These are phyloP conservation scores for Zingel zingel DNA, from an alignment of 2,113 vertebrate genomes.

Conservation along the genomic window DNA sequence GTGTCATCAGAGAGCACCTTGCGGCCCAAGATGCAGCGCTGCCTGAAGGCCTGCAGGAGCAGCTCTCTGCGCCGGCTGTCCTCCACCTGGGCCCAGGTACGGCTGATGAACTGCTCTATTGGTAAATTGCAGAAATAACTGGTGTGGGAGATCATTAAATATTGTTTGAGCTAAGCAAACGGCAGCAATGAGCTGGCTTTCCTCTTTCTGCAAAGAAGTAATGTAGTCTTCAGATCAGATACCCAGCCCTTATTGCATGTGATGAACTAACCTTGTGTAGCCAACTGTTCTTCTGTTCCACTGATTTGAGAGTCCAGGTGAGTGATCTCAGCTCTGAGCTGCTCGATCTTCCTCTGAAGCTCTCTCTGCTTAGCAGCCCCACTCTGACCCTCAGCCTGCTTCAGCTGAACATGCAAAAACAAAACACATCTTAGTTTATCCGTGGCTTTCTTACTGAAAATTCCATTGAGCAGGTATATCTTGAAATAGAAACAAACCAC, in stretches of 20 bases:
- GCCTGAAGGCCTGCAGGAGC: slow-evolving; percentile 79
- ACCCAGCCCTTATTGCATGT: background rate
- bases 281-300: slow-evolving; percentile 83
- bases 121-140: background rate
- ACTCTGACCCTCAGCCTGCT: slow-evolving; percentile 71
- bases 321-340: slow-evolving; percentile 83
- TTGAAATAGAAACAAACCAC: background rate
- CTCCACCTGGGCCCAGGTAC: slow-evolving; percentile 67
- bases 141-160: background rate
- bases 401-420: slow-evolving; percentile 65
- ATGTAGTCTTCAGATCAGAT: background rate
- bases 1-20: slow-evolving; percentile 63
- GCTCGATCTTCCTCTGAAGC: slow-evolving; percentile 81
- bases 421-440: slow-evolving; percentile 1
- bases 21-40: slow-evolving; percentile 58
- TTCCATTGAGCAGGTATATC: background rate
- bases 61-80: slow-evolving; percentile 72
- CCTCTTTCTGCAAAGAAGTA: background rate
- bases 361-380: slow-evolving; percentile 77
- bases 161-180: background rate
- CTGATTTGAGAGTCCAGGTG: slow-evolving; percentile 87
- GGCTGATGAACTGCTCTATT: slow-evolving; percentile 74
- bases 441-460: background rate
- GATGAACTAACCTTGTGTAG: slow-evolving; percentile 82
- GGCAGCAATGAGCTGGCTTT: background rate